phyloP scores from a whole-genome alignment of 1,140 invertebrate species.

The Cyclargus thomasi region DNA sequence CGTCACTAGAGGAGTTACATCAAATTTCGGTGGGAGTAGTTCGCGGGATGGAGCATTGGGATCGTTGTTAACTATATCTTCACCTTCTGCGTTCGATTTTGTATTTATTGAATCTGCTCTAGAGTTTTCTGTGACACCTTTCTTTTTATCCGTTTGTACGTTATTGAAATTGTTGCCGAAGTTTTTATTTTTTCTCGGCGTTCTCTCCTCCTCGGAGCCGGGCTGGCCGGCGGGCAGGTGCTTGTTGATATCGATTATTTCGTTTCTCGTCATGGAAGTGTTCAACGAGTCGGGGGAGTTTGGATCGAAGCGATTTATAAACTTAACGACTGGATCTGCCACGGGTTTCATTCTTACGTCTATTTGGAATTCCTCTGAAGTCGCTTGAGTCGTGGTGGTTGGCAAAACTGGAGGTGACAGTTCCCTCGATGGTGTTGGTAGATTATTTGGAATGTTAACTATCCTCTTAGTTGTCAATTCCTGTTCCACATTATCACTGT shows the following conservation, averaged over 20 bases:
- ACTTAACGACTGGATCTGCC: conserved; percentile 52
- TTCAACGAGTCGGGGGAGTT: conserved; percentile 52
- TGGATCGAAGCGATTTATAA: conserved; percentile 70
- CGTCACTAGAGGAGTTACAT: conserved; percentile 48
- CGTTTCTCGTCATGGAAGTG: conserved; percentile 57
- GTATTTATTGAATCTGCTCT: conserved; percentile 50
- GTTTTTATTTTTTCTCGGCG: conserved; percentile 52
- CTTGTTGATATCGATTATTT: conserved; percentile 57
- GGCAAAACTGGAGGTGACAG: conserved; percentile 40
- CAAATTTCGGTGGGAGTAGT: conserved; percentile 57
- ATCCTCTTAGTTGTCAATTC: neutral
- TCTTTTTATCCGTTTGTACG: conserved; percentile 43
- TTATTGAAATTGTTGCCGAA: conserved; percentile 48
- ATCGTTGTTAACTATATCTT: conserved; percentile 13
- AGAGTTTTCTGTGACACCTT: conserved; percentile 34
- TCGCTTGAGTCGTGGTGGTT: conserved; percentile 38
- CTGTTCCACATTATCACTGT: neutral
- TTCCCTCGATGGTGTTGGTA: conserved; percentile 33
- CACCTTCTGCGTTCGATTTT: conserved; percentile 35
- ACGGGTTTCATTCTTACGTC: conserved; percentile 34
- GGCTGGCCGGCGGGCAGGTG: conserved; percentile 54
- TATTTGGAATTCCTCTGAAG: conserved; percentile 33
- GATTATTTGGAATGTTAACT: neutral
- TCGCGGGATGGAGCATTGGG: conserved; percentile 37
- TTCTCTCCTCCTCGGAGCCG: conserved; percentile 57